A percentile compares a stretch with the other conserved stretches of the same genome.
phyloP scores from a whole-genome alignment of 2,888 invertebrate species.

The Mythimna lalbum region DNA sequence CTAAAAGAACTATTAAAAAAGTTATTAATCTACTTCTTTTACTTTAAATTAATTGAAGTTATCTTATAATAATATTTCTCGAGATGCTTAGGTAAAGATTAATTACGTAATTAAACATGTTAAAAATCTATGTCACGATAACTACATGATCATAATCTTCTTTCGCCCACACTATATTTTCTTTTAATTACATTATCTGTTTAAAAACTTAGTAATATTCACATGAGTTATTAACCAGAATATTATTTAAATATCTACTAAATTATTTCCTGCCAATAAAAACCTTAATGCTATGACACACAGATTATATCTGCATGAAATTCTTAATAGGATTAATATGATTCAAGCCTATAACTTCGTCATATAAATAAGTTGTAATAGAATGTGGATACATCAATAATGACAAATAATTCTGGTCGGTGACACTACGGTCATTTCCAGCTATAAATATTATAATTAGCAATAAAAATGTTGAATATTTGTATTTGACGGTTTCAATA shows the following conservation, averaged over 20 bases:
- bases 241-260: conserved; percentile 8
- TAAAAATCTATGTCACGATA: conserved; percentile 24
- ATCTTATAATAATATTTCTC: background rate
- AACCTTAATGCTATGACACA: conserved; percentile 9
- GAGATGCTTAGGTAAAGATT: background rate
- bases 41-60: background rate
- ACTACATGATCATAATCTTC: conserved; percentile 22
- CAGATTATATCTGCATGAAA: background rate
- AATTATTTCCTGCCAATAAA: conserved; percentile 1
- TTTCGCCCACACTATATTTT: conserved; percentile 13
- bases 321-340: conserved; percentile 18
- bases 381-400: conserved; percentile 31
- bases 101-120: background rate
- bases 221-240: conserved; percentile 36
- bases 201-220: conserved; percentile 13
- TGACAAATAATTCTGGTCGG: conserved; percentile 36
- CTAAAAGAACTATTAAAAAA: background rate
- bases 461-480: conserved; percentile 26
- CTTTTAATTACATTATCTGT: conserved; percentile 27
- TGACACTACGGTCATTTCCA: conserved; percentile 25
- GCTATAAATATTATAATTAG: conserved; percentile 46
- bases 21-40: background rate
- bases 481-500: conserved; percentile 24
- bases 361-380: conserved; percentile 27
- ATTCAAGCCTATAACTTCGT: conserved; percentile 15